These are phyloP conservation scores for Dendropsophus ebraccatus DNA, from an alignment of 2,113 vertebrate species.

Conservation along the genomic window DNA sequence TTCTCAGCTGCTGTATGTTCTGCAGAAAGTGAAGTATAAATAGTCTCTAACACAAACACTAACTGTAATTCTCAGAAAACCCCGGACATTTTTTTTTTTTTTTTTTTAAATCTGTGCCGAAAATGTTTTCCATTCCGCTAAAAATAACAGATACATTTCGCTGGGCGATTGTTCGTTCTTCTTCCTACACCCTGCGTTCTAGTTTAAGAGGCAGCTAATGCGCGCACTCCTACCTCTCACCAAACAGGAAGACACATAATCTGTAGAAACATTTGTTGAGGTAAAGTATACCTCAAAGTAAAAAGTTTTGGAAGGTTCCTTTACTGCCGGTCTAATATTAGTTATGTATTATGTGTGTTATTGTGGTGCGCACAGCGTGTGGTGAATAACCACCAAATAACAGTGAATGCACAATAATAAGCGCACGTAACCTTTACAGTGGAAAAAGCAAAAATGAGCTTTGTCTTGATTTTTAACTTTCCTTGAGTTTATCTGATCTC, in stretches of 20 bases:
- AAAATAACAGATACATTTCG: not conserved
- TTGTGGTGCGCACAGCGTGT: not conserved
- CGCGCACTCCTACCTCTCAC: slow-evolving; percentile 1
- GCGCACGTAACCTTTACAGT: not conserved
- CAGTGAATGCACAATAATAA: not conserved
- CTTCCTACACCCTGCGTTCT: not conserved
- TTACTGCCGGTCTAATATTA: not conserved
- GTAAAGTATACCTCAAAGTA: not conserved
- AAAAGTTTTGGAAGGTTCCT: not conserved
- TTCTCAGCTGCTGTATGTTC: too few relatives aligned
- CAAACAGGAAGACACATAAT: slow-evolving; percentile 11
- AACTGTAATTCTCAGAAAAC: not conserved
- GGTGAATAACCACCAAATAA: slow-evolving; percentile 23
- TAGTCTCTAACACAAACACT: not conserved
- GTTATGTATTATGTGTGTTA: not conserved
- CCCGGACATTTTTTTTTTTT: not conserved
- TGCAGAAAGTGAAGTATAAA: too few relatives aligned
- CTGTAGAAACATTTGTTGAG: slow-evolving; percentile 7
- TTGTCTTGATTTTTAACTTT: slow-evolving; percentile 16
- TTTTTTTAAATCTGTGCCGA: too few relatives aligned
- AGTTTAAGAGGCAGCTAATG: not conserved
- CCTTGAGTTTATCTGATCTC: not conserved
- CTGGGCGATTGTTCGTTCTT: not conserved
- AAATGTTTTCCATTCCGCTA: not conserved
- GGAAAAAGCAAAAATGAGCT: not conserved